A percentile compares a stretch with the other conserved stretches of the same genome.
phyloP scores from a whole-genome alignment of 30 jellyfish, hydroid and myxozoan genomes.

The Chrysaora quinquecirrha region DNA sequence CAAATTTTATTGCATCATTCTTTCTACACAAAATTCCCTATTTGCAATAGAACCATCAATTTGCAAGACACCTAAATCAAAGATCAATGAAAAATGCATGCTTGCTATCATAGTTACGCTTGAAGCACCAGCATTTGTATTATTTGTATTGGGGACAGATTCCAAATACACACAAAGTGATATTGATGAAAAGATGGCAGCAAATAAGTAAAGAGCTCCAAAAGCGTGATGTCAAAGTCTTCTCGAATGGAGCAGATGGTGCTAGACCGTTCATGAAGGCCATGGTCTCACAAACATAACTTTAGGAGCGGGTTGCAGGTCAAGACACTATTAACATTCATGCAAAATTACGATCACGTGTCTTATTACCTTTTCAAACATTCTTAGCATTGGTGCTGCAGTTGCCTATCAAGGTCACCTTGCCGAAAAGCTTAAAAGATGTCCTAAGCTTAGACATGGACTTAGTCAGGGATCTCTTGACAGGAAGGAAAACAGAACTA shows the following conservation, averaged over 20 bases:
- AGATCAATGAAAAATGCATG: no score
- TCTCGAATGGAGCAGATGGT: constrained; percentile 61
- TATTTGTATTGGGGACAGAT: constrained; percentile 42
- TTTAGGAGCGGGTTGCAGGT: neutral
- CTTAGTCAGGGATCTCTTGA: neutral
- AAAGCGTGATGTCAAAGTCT: constrained; percentile 18
- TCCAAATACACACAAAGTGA: constrained; percentile 40
- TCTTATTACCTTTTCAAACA: constrained; percentile 1
- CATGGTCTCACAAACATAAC: constrained; percentile 21
- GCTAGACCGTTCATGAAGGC: constrained; percentile 68
- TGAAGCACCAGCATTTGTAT: neutral
- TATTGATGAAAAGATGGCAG: constrained; percentile 45
- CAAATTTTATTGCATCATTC: no score
- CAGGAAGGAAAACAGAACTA: constrained; percentile 11
- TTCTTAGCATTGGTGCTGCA: neutral
- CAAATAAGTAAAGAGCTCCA: constrained; percentile 2
- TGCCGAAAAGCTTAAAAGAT: neutral
- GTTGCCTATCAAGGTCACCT: neutral
- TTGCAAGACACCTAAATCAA: no score
- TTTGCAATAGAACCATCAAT: no score
- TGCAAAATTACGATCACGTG: neutral
- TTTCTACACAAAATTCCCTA: no score
- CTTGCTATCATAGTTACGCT: no score
- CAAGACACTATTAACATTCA: neutral
- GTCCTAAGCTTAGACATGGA: neutral